Evolutionary conservation across 2,888 invertebrate genomes (phyloP).

Genomic region (Pterostichus niger): DNA sequence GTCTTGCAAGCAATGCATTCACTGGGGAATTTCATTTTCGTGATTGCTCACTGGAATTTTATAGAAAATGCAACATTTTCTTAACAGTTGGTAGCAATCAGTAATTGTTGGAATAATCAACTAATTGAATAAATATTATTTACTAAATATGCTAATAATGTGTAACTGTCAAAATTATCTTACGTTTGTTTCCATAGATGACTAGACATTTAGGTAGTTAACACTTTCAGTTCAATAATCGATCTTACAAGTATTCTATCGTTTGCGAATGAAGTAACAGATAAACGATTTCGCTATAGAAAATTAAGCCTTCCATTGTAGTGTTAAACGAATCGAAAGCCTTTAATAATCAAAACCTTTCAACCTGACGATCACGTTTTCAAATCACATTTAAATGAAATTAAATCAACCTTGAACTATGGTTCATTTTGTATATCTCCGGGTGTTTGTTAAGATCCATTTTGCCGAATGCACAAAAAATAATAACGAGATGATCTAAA

Average conservation of each 20-base stretch:
- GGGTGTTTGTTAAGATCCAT: not conserved
- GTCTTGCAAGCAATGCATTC: constrained; percentile 28
- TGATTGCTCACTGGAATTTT: constrained; percentile 18
- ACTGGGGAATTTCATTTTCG: constrained; percentile 39
- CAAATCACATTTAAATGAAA: constrained; percentile 44
- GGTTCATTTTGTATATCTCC: constrained; percentile 18
- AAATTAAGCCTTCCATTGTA: constrained; percentile 41
- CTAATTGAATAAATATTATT: not conserved
- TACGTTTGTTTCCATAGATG: constrained; percentile 24
- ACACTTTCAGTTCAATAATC: constrained; percentile 32
- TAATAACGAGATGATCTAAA: not conserved
- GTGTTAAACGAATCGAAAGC: constrained; percentile 38
- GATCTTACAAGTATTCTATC: constrained; percentile 33
- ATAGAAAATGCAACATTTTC: constrained; percentile 17
- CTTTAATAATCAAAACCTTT: constrained; percentile 48
- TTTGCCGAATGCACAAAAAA: not conserved
- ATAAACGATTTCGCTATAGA: constrained; percentile 54
- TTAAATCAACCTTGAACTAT: constrained; percentile 46
- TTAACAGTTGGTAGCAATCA: not conserved
- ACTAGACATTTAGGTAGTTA: constrained; percentile 36
- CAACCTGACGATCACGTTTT: constrained; percentile 38
- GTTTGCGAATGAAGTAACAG: constrained; percentile 20
- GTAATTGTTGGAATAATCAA: not conserved
- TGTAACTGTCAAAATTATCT: constrained; percentile 17
- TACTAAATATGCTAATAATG: constrained; percentile 3